These are phyloP conservation scores for Palythoa grandis DNA, from an alignment of 92 coral and sea anemone genomes.

Conservation along the genomic window DNA sequence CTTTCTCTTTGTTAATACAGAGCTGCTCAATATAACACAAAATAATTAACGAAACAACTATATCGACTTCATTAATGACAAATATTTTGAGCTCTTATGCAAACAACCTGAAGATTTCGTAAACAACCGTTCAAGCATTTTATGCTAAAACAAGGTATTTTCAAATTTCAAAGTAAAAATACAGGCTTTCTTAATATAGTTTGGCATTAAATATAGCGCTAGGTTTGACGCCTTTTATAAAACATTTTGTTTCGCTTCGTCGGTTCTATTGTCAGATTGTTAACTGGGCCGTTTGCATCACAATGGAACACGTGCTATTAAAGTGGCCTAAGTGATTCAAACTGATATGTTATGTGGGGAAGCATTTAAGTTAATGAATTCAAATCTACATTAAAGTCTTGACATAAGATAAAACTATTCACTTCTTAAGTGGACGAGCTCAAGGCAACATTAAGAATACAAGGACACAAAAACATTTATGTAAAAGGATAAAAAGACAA, in stretches of 20 bases:
- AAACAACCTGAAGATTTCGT: background rate
- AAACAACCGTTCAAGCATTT: background rate
- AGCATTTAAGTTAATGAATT: conserved; percentile 13
- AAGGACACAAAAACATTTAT: background rate
- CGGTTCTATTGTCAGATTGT: conserved; percentile 9
- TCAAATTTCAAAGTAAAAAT: background rate
- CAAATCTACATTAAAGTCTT: conserved; percentile 14
- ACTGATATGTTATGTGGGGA: conserved; percentile 7
- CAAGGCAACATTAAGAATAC: background rate
- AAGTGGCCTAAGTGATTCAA: background rate
- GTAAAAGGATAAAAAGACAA: background rate
- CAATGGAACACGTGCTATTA: conserved; percentile 26
- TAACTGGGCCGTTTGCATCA: conserved; percentile 14
- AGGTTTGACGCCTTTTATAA: background rate
- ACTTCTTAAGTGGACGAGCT: background rate
- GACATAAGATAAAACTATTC: conserved; percentile 3
- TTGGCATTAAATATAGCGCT: background rate
- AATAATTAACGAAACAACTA: background rate
- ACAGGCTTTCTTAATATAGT: background rate
- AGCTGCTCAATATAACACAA: background rate
- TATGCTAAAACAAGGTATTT: background rate
- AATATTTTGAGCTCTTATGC: background rate
- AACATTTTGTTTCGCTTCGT: conserved; percentile 16
- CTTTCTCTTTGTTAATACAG: background rate
- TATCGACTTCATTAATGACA: background rate